Conservation (phyloP, 2,113 vertebrate genomes). For the Microtus ochrogaster region DNA sequence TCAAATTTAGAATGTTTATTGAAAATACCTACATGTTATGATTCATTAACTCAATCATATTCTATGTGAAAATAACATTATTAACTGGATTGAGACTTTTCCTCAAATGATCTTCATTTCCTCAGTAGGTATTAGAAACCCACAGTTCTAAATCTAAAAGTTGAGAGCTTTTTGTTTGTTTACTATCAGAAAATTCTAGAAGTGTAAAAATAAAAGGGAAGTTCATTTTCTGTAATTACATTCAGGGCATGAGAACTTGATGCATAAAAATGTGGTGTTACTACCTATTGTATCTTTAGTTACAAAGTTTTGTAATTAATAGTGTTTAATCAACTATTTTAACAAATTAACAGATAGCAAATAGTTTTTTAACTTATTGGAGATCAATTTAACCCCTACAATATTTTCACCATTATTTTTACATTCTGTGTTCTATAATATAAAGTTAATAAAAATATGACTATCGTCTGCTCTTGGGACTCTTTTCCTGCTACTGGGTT, state of each 20-base stretch:
- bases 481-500: neutral
- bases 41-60: neutral
- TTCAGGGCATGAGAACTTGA: neutral
- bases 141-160: neutral
- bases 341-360: slow-evolving; percentile 52
- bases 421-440: neutral
- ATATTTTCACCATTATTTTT: neutral
- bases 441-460: neutral
- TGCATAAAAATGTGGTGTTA: neutral
- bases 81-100: neutral
- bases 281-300: neutral
- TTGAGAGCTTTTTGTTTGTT: neutral
- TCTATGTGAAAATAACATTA: neutral
- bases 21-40: neutral
- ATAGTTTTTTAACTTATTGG: neutral
- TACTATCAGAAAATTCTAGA: neutral
- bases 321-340: neutral
- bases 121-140: neutral
- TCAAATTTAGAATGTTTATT: neutral
- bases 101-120: neutral
- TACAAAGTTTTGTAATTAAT: neutral
- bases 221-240: neutral
- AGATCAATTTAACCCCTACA: neutral
- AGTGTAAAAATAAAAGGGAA: neutral
- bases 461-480: neutral